Evolutionary conservation across 2,113 vertebrate species (phyloP).

Genomic region (Lepidothrix coronata): DNA sequence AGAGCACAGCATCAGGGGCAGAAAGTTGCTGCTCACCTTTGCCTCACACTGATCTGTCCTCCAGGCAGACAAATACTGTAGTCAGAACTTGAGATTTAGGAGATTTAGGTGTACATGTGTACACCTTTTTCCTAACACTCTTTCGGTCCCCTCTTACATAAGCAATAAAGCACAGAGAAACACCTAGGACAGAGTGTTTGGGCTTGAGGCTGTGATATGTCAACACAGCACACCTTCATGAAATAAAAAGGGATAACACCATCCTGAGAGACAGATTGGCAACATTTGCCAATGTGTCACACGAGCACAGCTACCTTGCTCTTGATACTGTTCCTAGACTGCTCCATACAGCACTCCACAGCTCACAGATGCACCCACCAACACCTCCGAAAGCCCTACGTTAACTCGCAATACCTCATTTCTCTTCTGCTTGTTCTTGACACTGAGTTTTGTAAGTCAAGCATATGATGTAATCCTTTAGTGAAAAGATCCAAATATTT

Average conservation of each 20-base stretch:
- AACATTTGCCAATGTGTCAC: not conserved
- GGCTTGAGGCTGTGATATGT: not conserved
- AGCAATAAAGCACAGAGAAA: not conserved
- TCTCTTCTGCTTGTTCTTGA: not conserved
- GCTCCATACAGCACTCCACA: fast-evolving
- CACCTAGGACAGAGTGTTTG: not conserved
- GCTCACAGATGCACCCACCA: not conserved
- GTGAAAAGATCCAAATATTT: not conserved
- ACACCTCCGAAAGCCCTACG: fast-evolving
- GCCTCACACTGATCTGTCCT: not conserved
- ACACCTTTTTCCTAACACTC: not conserved
- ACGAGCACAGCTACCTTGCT: not conserved
- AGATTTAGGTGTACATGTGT: not conserved
- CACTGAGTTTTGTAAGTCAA: not conserved
- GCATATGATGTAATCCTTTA: not conserved
- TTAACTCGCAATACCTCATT: not conserved
- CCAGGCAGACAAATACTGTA: not conserved
- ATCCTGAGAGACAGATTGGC: not conserved
- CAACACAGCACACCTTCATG: not conserved
- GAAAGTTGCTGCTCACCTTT: not conserved
- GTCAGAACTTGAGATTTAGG: not conserved
- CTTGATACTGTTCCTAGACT: not conserved
- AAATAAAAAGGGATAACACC: not conserved
- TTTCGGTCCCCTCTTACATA: not conserved
- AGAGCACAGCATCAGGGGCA: not conserved